Conservation (phyloP, 2,888 invertebrate genomes). For the Macrosoma leucophasiata region DNA sequence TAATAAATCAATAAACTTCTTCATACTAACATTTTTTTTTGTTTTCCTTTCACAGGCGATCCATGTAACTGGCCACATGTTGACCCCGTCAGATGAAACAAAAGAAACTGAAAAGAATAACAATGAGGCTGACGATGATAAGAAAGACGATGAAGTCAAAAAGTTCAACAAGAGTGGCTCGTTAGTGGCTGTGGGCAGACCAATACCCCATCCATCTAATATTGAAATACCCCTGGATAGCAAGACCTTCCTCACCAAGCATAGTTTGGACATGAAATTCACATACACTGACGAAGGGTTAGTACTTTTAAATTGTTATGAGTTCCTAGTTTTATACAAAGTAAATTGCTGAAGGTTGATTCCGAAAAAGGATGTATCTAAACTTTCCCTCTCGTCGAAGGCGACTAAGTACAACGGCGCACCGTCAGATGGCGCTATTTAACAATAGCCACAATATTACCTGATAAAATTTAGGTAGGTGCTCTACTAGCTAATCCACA, state of each 20-base stretch:
- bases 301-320: constrained; percentile 42
- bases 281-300: constrained; percentile 96
- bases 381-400: no score
- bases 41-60: constrained; percentile 81
- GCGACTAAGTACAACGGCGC: no score
- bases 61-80: constrained; percentile 88
- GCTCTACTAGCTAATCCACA: no score
- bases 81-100: constrained; percentile 57
- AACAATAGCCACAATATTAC: constrained; percentile 37
- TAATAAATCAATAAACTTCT: no score
- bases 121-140: constrained; percentile 46
- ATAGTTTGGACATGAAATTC: constrained; percentile 95
- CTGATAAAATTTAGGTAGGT: constrained; percentile 45
- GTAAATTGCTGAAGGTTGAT: not conserved
- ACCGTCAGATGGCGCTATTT: constrained; percentile 62
- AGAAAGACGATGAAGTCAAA: constrained; percentile 40
- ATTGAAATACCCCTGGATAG: constrained; percentile 93
- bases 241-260: constrained; percentile 93
- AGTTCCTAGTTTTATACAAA: not conserved
- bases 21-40: no score
- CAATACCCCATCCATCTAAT: constrained; percentile 92
- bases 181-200: constrained; percentile 85
- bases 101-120: constrained; percentile 32
- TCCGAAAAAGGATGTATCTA: not conserved
- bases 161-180: constrained; percentile 56